Base-by-base conservation (phyloP, 2,888 invertebrate genomes). In the Lycocerus yunnanus region DNA sequence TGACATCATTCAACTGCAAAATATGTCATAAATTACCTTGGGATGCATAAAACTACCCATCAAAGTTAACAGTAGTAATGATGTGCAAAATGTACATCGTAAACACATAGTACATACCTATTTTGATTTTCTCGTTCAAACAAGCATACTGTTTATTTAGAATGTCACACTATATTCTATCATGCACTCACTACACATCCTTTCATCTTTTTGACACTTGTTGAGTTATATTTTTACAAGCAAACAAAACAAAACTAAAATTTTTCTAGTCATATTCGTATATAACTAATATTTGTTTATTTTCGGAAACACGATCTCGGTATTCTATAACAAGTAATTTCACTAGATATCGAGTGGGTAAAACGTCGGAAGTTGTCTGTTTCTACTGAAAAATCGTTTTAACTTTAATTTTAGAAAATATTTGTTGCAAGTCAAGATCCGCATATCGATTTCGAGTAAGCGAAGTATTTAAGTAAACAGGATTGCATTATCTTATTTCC, bases 81-180 rank as follows among this genome's bases (percentile, higher is more conserved):
- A 79, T 73, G 74, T 73, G 76, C 71, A 79, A 77, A 77, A 43
- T 76, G 78, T 72, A 76, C 74, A 72, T 79, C 77, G 73, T 78
- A 78, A 76, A 75, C 76, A 72, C 76, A 65, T 20, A 20, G n/a
- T 6, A 20, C 6, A 20, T 58, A 74, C 73, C 72, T 76, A 76
- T 78, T 78, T 75, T 72, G 66, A 72, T 66, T 65, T 14, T 60
- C 66, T 58, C 43, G 69, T 61, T 68, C 71, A 69, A 75, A 75
- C 69, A 75, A 63, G 69, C 66, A 66, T 18, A 15, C 58, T 70
- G 72, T 75, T 73, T 72, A 73, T 75, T 75, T 73, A 72, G 68
- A 68, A 68, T 75, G 75, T 73, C 73, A 73, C 73, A 73, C 66
- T 61, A 73, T 68, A 72, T 75, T 73, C 73, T 70, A 63, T 69